A percentile compares a stretch with the other conserved stretches of the same genome.
These are phyloP conservation scores for Oscheius onirici DNA, from an alignment of 2,888 invertebrate genomes.

Conservation along the genomic window DNA sequence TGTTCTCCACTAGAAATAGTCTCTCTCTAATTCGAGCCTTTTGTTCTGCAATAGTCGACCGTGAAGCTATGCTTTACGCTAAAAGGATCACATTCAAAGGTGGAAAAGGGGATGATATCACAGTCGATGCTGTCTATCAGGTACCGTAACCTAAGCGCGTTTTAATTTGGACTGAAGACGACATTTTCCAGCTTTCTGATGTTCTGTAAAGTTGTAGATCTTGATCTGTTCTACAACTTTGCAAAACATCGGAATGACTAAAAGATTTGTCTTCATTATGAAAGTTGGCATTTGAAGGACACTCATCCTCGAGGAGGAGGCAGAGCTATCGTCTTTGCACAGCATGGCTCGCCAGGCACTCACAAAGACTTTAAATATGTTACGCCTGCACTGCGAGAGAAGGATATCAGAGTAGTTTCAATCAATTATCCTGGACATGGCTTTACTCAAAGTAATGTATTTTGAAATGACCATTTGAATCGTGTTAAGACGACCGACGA, in stretches of 20 bases:
- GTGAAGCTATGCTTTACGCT: conserved; percentile 11
- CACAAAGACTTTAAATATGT: conserved; percentile 60
- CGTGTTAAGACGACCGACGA: conserved; percentile 27
- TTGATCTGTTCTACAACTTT: no score
- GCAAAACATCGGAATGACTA: no score
- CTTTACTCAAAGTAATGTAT: conserved; percentile 30
- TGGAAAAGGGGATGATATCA: conserved; percentile 7
- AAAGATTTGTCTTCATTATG: no score
- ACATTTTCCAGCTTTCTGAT: no score
- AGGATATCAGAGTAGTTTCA: conserved; percentile 49
- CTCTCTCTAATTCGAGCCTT: neutral
- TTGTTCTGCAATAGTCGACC: conserved; percentile 9
- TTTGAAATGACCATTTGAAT: neutral
- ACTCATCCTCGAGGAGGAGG: conserved; percentile 40
- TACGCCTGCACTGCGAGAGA: conserved; percentile 35
- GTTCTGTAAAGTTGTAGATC: no score
- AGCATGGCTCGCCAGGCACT: conserved; percentile 57
- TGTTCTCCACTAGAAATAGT: neutral
- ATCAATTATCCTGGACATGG: conserved; percentile 59
- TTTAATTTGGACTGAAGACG: no score
- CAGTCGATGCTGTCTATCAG: conserved; percentile 17
- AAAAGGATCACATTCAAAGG: neutral
- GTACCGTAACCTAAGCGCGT: no score
- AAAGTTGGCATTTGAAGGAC: no score
- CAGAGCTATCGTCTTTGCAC: conserved; percentile 47